Evolutionary conservation across 2,888 invertebrate species (phyloP), one percentile per base, ranked within the genome.

Genomic region (Cryptophagus acutangulus): DNA sequence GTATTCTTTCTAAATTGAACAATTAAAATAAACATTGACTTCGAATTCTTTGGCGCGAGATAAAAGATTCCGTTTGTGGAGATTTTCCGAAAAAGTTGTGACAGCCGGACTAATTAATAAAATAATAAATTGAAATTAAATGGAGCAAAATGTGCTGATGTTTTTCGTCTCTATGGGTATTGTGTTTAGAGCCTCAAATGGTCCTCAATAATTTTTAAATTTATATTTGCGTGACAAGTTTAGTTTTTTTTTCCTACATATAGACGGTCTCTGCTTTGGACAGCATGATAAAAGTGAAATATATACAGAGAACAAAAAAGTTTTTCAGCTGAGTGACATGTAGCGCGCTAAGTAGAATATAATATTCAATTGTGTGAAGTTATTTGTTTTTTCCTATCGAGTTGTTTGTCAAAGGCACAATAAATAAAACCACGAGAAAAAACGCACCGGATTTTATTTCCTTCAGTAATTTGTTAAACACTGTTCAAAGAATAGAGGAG

Each of bases 171-270:
- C n/a, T n/a, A n/a, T n/a, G n/a, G 18, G 18, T 16, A 36, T 36
- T 36, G 36, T 25, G 15, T 14, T 9, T n/a, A 20, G 10, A 15
- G 17, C 13, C 18, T 43, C 36, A 34, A 43, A 38, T 25, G 16
- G 31, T 15, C 17, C 36, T 33, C 38, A 25, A 40, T 46, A 42
- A 35, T 43, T 43, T n/a, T 40, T 26, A 45, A 46, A 45, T 45
- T 46, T 38, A 43, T 46, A 42, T 45, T 46, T 46, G 46, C 43
- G 43, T 43, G 46, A 36, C 38, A 35, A 31, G 38, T 29, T 38
- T 18, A 33, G 40, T 40, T 39, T 46, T 40, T 43, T 39, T 17
- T 30, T 26, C n/a, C 12, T 26, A 26, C 12, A 26, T 26, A 31
- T 31, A 31, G 31, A 31, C 16, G 15, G 28, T 40, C 8, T 38